Evolutionary conservation across 2,797 vertebrate species (phyloP).

Genomic region (Gallirallus australis): DNA sequence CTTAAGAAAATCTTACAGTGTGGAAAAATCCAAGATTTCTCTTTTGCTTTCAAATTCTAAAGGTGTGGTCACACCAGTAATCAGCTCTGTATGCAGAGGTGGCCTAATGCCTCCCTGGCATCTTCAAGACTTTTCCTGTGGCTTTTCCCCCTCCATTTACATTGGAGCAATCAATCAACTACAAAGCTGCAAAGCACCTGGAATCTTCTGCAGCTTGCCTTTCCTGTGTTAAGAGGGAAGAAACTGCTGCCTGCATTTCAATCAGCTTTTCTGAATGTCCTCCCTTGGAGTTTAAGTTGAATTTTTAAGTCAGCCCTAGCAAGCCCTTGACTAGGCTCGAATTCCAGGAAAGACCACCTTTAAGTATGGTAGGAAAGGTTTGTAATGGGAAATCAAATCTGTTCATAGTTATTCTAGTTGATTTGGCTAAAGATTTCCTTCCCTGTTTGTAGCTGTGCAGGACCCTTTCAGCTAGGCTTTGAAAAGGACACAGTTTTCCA

Average conservation of each 20-base stretch:
- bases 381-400: not conserved
- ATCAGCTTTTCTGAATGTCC: not conserved
- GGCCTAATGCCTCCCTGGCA: not conserved
- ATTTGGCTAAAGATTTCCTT: not conserved
- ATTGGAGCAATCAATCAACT: not conserved
- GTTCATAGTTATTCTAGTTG: not conserved
- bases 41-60: not conserved
- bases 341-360: not conserved
- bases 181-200: not conserved
- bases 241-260: not conserved
- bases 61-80: not conserved
- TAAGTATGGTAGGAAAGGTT: not conserved
- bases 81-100: not conserved
- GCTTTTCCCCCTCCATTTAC: not conserved
- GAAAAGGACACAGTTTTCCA: not conserved
- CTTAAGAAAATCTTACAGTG: not conserved
- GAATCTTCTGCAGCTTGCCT: not conserved
- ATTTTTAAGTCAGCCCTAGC: not conserved
- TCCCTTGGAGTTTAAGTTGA: not conserved
- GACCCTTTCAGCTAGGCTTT: not conserved
- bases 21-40: not conserved
- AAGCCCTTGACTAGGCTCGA: not conserved
- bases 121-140: not conserved
- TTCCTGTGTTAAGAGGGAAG: not conserved
- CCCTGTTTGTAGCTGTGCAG: not conserved